Base-by-base conservation (phyloP, 92 coral and sea anemone genomes). In the Paramuricea clavata region DNA sequence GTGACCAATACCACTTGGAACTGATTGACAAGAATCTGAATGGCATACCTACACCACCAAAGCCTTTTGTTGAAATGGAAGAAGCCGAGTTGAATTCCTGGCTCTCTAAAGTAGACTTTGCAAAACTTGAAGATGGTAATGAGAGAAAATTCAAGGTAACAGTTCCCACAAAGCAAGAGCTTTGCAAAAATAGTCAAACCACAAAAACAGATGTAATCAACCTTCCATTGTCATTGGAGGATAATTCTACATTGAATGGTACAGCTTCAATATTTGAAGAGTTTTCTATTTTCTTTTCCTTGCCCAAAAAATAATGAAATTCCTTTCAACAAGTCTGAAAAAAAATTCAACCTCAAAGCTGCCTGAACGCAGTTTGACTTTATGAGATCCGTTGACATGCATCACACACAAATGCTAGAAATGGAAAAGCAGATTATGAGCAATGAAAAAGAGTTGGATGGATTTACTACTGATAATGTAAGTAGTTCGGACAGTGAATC, bases 81-180 rank as follows among this genome's bases (percentile, higher is more conserved):
- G 90, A 86, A 64, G 19, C 36, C 25, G 78, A 79, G 27, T 42
- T 86, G 11, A 65, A 86, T 52, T n/a, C 90, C 0, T 86, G 90
- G 90, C 77, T 86, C 10, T 60, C 90, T 2, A 32, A 19, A 31
- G 0, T 64, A 1, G 87, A 86, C 57, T 56, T 86, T 44, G 43
- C 1, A 0, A 50, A 78, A 44, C 64, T 64, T 10, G 17, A 47
- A 15, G 69, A 76, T n/a, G 72, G 15, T 27, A 1, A 35, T 0
- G 78, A 35, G 10, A 56, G 0, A 11, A 59, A 54, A 23, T 75
- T 8, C 23, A 54, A 75, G 30, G 31, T 85, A 0, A 2, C 56
- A 30, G 49, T 56, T 42, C 85, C 86, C 12, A 61, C 44, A 47
- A 31, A 69, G 32, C 61, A 60, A 83, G 34, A 4, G 47, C 49